Conservation (phyloP, 1,140 invertebrate species). For the Periplaneta americana region DNA sequence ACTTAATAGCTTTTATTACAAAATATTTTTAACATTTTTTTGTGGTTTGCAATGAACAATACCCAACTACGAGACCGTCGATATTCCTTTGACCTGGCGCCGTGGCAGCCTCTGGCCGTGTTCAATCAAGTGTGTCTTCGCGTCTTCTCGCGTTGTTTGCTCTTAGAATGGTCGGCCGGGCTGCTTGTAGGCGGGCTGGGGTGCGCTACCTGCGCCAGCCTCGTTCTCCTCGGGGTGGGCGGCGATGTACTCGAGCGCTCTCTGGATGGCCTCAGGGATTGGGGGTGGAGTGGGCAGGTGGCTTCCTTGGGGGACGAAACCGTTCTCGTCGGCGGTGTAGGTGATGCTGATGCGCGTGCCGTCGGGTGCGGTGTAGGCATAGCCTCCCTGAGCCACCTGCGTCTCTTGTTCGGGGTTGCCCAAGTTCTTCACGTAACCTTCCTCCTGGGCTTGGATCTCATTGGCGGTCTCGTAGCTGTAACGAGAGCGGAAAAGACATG, state of each 20-base stretch:
- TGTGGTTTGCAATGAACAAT: background rate
- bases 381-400: constrained; percentile 65
- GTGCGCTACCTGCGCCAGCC: background rate
- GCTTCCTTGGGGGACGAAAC: constrained; percentile 53
- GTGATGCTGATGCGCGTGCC: constrained; percentile 65
- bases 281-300: constrained; percentile 44
- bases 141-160: too few relatives aligned
- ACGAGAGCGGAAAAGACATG: constrained; percentile 10
- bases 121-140: background rate
- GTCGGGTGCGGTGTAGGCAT: constrained; percentile 75
- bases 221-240: constrained; percentile 25
- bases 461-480: constrained; percentile 63
- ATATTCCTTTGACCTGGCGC: background rate
- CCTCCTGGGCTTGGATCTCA: constrained; percentile 58
- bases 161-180: background rate
- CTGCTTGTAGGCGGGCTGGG: background rate
- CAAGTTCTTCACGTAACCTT: constrained; percentile 57
- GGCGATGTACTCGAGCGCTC: constrained; percentile 28
- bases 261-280: constrained; percentile 39
- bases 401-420: constrained; percentile 49
- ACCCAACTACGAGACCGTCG: background rate
- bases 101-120: background rate
- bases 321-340: constrained; percentile 73
- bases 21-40: background rate
- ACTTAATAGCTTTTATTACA: background rate